Percentiles rank a stretch among this genome's conserved stretches.
Evolutionary conservation across 2,113 vertebrate genomes (phyloP).

Genomic region (Urocolius indicus): DNA sequence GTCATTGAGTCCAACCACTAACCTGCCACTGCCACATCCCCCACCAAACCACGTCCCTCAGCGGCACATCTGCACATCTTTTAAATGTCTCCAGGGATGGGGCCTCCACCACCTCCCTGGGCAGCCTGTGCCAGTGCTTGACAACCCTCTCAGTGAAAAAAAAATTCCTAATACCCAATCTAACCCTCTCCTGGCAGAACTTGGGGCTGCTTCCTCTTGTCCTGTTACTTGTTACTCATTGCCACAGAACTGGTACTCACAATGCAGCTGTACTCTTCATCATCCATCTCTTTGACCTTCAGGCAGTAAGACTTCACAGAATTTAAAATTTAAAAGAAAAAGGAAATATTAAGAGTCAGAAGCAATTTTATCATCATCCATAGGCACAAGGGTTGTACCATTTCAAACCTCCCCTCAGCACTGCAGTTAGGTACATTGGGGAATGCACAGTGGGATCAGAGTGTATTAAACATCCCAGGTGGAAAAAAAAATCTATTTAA

Average conservation of each 20-base stretch:
- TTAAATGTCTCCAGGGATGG: too few relatives aligned
- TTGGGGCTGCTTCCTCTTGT: too few relatives aligned
- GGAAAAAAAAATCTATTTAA: neutral
- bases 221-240: too few relatives aligned
- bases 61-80: too few relatives aligned
- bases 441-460: neutral
- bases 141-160: too few relatives aligned
- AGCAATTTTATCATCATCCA: neutral
- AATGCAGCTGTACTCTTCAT: conserved; percentile 97
- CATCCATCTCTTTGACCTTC: conserved; percentile 99
- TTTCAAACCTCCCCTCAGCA: neutral
- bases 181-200: too few relatives aligned
- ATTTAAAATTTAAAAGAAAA: neutral
- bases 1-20: too few relatives aligned
- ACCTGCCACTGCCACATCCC: too few relatives aligned
- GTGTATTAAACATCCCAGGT: neutral
- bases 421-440: neutral
- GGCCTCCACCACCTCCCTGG: too few relatives aligned
- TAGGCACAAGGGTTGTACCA: neutral
- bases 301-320: conserved; percentile 92
- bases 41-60: too few relatives aligned
- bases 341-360: neutral
- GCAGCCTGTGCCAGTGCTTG: too few relatives aligned
- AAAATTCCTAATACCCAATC: too few relatives aligned
- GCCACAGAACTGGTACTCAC: conserved; percentile 79